These are phyloP conservation scores for Adineta ricciae DNA, from an alignment of 2,888 invertebrate species.

Conservation along the genomic window DNA sequence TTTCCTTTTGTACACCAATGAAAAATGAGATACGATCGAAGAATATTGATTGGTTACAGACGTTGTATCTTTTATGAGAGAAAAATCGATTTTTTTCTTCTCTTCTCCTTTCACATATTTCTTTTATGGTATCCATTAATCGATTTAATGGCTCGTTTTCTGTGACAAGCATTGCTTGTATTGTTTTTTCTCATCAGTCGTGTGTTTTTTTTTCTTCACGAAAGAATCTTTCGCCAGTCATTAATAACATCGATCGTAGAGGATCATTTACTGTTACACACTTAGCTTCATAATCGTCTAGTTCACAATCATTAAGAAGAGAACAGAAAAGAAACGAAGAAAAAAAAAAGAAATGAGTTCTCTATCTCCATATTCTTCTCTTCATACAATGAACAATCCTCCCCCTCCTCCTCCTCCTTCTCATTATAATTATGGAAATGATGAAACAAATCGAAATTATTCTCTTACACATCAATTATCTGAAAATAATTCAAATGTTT, in stretches of 20 bases:
- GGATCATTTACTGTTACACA: neutral
- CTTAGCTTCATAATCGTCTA: neutral
- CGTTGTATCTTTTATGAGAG: neutral
- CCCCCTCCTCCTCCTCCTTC: neutral
- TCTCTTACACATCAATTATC: neutral
- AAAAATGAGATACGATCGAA: neutral
- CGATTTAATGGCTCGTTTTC: neutral
- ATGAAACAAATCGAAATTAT: neutral
- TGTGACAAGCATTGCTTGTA: neutral
- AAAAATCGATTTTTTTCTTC: neutral
- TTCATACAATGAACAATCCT: neutral
- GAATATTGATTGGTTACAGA: neutral
- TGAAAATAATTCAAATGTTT: neutral
- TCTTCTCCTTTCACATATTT: neutral
- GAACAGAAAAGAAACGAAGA: neutral
- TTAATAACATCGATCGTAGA: neutral
- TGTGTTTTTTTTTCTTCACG: neutral
- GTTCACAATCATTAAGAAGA: neutral
- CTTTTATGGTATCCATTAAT: constrained; percentile 8
- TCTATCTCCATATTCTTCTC: neutral
- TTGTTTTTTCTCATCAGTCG: neutral
- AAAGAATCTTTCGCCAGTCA: neutral
- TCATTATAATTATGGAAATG: neutral
- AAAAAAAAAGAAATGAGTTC: neutral
- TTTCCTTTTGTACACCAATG: neutral